These are phyloP conservation scores for Cephus nigrinus DNA, from an alignment of 2,888 invertebrate species.

Conservation along the genomic window DNA sequence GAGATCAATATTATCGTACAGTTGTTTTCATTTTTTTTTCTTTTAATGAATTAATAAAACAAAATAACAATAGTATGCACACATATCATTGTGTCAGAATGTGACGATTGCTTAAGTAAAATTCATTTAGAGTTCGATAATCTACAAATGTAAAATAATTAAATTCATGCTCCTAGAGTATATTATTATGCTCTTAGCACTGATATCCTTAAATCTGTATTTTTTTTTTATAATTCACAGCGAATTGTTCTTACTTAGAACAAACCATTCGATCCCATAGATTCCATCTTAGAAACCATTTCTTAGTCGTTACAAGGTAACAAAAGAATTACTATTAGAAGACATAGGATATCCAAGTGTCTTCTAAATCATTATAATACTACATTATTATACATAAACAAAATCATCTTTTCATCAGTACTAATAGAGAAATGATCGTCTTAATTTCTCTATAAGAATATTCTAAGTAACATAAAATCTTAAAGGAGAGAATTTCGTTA, in stretches of 20 bases:
- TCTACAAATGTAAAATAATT: too few species aligned
- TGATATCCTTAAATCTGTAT: too few species aligned
- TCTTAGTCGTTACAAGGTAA: too few species aligned
- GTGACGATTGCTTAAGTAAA: too few species aligned
- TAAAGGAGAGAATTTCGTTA: background rate
- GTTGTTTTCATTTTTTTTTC: slow-evolving; percentile 4
- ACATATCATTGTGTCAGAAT: background rate
- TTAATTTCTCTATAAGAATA: background rate
- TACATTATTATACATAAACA: background rate
- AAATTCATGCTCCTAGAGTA: too few species aligned
- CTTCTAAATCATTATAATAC: background rate
- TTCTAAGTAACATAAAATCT: background rate
- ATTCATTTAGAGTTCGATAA: too few species aligned
- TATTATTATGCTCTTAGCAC: too few species aligned
- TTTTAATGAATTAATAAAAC: slow-evolving; percentile 4
- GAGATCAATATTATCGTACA: background rate
- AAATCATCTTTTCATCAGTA: background rate
- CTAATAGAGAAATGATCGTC: background rate
- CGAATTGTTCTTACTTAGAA: background rate
- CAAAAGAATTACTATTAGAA: background rate
- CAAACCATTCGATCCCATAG: background rate
- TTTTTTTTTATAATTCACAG: too few species aligned
- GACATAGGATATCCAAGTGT: background rate
- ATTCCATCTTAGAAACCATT: background rate
- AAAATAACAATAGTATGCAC: slow-evolving; percentile 6